phyloP scores from a whole-genome alignment of 2,797 vertebrate species.

The Nasua narica region DNA sequence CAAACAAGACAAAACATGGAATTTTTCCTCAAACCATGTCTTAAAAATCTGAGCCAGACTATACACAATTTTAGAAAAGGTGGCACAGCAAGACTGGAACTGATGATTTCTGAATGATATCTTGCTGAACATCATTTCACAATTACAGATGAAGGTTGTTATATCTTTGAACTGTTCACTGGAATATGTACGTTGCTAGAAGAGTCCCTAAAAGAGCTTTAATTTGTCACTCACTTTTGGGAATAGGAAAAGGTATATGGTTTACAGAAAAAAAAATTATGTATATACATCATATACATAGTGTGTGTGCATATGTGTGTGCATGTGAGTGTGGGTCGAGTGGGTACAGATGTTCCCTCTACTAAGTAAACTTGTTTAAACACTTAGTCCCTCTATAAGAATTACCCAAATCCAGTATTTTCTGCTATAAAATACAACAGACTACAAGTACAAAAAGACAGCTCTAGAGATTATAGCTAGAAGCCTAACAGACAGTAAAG shows the following conservation, averaged over 20 bases:
- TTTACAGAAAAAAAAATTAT: not conserved
- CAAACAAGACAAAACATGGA: not conserved
- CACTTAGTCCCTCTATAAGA: not conserved
- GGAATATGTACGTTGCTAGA: not conserved
- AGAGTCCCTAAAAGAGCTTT: not conserved
- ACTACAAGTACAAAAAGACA: not conserved
- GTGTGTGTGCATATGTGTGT: not conserved
- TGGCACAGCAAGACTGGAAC: not conserved
- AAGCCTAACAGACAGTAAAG: not conserved
- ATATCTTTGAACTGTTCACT: not conserved
- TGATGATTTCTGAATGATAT: not conserved
- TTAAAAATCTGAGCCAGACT: not conserved
- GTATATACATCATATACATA: not conserved
- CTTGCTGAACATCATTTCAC: not conserved
- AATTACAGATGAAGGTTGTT: not conserved
- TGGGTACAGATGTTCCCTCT: not conserved
- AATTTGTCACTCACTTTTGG: not conserved
- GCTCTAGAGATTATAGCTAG: not conserved
- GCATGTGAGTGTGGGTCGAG: not conserved
- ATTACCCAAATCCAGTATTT: not conserved
- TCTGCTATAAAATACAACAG: not conserved
- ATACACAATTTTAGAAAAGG: not conserved
- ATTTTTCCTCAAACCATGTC: not conserved
- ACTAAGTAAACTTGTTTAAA: not conserved
- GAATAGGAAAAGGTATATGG: not conserved